Evolutionary conservation across 2,888 invertebrate species (phyloP).

Genomic region (Melipona bicolor): DNA sequence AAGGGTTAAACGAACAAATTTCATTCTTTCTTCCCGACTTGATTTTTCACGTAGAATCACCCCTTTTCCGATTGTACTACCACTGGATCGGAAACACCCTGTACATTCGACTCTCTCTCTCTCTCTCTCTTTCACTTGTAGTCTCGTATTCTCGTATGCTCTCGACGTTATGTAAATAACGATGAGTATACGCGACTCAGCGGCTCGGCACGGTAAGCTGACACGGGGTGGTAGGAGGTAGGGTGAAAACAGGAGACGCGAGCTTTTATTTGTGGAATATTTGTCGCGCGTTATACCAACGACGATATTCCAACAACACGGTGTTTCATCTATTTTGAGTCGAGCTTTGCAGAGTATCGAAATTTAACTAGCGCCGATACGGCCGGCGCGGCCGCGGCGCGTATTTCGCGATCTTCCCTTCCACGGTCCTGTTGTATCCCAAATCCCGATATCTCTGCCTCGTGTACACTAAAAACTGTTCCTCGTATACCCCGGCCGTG

Average conservation of each 20-base stretch:
- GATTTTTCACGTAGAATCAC: no score
- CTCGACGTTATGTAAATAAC: constrained; percentile 72
- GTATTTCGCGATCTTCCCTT: constrained; percentile 43
- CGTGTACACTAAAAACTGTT: constrained; percentile 43
- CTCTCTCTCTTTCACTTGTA: constrained; percentile 2
- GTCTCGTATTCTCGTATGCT: constrained; percentile 48
- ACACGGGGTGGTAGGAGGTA: background rate
- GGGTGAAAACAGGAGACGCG: constrained; percentile 47
- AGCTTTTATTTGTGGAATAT: constrained; percentile 78
- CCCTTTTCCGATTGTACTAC: no score
- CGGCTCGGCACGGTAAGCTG: constrained; percentile 22
- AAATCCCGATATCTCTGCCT: constrained; percentile 26
- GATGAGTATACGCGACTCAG: constrained; percentile 42
- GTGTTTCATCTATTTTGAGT: constrained; percentile 72
- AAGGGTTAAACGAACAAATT: no score
- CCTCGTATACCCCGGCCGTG: background rate
- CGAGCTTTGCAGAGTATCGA: constrained; percentile 65
- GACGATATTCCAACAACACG: constrained; percentile 66
- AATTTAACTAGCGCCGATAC: constrained; percentile 67
- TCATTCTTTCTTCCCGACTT: no score
- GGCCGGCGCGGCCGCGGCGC: background rate
- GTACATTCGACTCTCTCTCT: no score
- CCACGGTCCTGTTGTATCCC: constrained; percentile 22
- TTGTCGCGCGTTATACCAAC: constrained; percentile 72
- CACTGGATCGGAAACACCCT: no score